Evolutionary conservation across 2,113 vertebrate species (phyloP), one percentile per base, ranked within the genome.

Genomic region (Nycticebus coucang): DNA sequence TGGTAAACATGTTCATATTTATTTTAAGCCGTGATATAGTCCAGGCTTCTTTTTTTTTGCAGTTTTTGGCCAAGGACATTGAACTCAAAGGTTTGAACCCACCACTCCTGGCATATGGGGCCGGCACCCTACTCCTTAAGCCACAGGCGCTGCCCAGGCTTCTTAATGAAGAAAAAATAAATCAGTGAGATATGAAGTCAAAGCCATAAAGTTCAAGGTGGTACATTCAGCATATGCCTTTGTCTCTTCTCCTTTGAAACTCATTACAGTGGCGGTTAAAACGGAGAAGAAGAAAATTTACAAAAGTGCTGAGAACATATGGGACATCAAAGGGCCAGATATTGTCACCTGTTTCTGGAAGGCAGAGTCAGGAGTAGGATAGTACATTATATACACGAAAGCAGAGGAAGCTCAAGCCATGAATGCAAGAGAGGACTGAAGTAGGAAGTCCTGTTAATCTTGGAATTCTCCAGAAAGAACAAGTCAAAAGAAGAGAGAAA

Each of bases 201-300:
- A 72, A 94, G 66, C 21, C 81, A 96, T 80, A 35, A 86, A 93
- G 69, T 94, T 93, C 64, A 96, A 95, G 79, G 93, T 64, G 71
- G 80, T 59, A 80, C 64, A 84, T 14, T 62, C 30, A 64, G 35
- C 24, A 69, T 55, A 82, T 26, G 57, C 41, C 41, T 93, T 59
- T 89, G 28, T n/a, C 21, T 78, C 60, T 68, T 88, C 64, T 92
- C 71, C 81, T 91, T 57, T 86, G 45, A 95, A 96, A 69, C 33
- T 89, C 79, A 94, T 90, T 83, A 96, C 84, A 93, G 71, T 24
- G 22, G 11, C 72, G 89, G 62, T 75, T 96, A 68, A 83, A 96
- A 92, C 93, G 69, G 62, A 75, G 14, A 79, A 28, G 18, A 88
- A 95, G 77, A 55, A 94, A 94, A 57, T 50, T 68, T 60, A 71